Conservation (phyloP, 2,888 invertebrate genomes). For the Aphodius granarius region DNA sequence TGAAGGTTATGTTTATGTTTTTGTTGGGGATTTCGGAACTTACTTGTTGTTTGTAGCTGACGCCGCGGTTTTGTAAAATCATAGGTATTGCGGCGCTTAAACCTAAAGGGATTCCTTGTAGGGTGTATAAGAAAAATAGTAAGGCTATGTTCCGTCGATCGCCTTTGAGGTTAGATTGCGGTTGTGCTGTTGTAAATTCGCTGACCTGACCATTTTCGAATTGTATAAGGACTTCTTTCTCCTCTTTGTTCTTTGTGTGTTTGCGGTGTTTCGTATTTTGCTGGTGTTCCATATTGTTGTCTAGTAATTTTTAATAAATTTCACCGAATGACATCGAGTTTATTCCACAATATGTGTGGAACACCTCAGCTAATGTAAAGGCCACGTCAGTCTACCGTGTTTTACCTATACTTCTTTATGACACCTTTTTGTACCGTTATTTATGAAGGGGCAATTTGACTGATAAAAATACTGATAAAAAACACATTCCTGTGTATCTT, state of each 20-base stretch:
- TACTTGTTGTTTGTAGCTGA: conserved; percentile 92
- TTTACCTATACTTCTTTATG: too few species aligned
- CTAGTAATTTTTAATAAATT: not conserved
- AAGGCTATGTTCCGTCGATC: conserved; percentile 82
- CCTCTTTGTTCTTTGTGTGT: conserved; percentile 33
- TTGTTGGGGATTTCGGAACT: conserved; percentile 14
- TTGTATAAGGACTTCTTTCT: conserved; percentile 34
- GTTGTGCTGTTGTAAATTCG: conserved; percentile 28
- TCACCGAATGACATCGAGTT: not conserved
- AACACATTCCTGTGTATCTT: not conserved
- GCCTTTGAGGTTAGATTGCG: conserved; percentile 58
- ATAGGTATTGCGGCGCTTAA: conserved; percentile 93
- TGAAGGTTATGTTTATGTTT: conserved; percentile 21
- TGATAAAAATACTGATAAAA: not conserved
- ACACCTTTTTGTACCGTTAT: not conserved
- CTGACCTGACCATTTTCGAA: too few species aligned
- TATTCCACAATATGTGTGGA: conserved; percentile 3
- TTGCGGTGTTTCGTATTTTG: conserved; percentile 34
- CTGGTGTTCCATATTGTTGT: conserved; percentile 34
- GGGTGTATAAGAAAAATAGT: conserved; percentile 87
- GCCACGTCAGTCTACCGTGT: conserved; percentile 32
- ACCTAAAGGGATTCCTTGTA: conserved; percentile 95
- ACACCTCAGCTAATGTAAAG: conserved; percentile 10
- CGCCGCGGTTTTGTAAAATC: conserved; percentile 89
- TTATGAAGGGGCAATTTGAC: not conserved